Evolutionary conservation across 2,888 invertebrate genomes (phyloP).

Genomic region (Chrysolina americana): DNA sequence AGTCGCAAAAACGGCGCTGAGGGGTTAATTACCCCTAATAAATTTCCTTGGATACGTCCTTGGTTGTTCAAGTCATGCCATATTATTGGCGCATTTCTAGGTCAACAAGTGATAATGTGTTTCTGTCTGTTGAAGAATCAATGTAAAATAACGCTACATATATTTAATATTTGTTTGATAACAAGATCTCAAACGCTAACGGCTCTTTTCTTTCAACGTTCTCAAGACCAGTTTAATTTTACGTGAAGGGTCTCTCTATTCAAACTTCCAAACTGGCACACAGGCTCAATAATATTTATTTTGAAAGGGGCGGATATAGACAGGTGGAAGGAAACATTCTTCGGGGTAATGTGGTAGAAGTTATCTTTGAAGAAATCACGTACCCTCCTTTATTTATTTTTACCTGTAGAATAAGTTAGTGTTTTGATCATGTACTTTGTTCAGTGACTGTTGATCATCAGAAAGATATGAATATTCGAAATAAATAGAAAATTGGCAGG

Average conservation of each 20-base stretch:
- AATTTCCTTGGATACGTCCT: neutral
- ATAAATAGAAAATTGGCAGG: neutral
- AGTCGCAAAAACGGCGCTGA: neutral
- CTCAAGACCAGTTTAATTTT: neutral
- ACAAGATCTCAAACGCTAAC: neutral
- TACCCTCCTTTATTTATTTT: neutral
- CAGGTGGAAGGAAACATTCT: too few relatives aligned
- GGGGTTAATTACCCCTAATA: neutral
- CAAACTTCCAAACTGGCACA: neutral
- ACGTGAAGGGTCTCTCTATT: conserved; percentile 2
- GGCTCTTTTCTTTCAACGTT: neutral
- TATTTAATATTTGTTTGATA: neutral
- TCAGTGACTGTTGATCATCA: neutral
- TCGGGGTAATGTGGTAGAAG: too few relatives aligned
- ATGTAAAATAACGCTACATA: neutral
- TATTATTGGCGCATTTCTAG: neutral
- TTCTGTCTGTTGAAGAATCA: conserved; percentile 4
- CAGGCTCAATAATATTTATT: neutral
- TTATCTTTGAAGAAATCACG: neutral
- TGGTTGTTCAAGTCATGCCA: neutral
- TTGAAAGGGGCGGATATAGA: neutral
- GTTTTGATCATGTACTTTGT: neutral
- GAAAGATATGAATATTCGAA: neutral
- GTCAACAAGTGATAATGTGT: conserved; percentile 22
- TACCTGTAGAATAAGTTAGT: neutral